Evolutionary conservation across 2,888 invertebrate genomes (phyloP).

Genomic region (Plagodis pulveraria): DNA sequence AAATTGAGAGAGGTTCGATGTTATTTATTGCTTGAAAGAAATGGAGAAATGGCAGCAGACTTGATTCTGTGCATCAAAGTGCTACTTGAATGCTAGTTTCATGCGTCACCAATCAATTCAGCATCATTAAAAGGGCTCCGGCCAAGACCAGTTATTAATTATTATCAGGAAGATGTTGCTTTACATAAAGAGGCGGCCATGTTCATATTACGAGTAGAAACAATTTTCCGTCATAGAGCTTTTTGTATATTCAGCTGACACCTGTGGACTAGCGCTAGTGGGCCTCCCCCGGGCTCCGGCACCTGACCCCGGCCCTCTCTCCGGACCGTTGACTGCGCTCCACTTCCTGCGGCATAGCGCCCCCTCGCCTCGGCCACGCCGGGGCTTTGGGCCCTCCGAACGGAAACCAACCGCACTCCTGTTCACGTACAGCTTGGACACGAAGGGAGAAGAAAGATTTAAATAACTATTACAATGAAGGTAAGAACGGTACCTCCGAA

Average conservation of each 20-base stretch:
- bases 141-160: too few relatives aligned
- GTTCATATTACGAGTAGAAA: too few relatives aligned
- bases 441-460: slow-evolving; percentile 8
- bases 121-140: too few relatives aligned
- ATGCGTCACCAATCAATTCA: too few relatives aligned
- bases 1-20: too few relatives aligned
- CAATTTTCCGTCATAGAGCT: too few relatives aligned
- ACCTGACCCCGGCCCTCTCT: slow-evolving; percentile 87
- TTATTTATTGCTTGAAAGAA: too few relatives aligned
- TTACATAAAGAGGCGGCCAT: too few relatives aligned
- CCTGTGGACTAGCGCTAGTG: slow-evolving; percentile 79
- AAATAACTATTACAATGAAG: slow-evolving; percentile 16
- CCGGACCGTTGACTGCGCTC: slow-evolving; percentile 51
- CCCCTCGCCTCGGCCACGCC: slow-evolving; percentile 57
- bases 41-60: too few relatives aligned
- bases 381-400: slow-evolving; percentile 54
- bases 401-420: slow-evolving; percentile 14
- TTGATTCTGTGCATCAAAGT: too few relatives aligned
- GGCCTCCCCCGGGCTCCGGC: slow-evolving; percentile 80
- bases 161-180: too few relatives aligned
- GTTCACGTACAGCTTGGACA: slow-evolving; percentile 5
- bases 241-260: slow-evolving; percentile 64
- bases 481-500: not conserved
- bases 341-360: slow-evolving; percentile 46
- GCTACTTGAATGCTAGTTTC: too few relatives aligned